Evolutionary conservation across 2,113 vertebrate species (phyloP).

Genomic region (Mohoua ochrocephala): DNA sequence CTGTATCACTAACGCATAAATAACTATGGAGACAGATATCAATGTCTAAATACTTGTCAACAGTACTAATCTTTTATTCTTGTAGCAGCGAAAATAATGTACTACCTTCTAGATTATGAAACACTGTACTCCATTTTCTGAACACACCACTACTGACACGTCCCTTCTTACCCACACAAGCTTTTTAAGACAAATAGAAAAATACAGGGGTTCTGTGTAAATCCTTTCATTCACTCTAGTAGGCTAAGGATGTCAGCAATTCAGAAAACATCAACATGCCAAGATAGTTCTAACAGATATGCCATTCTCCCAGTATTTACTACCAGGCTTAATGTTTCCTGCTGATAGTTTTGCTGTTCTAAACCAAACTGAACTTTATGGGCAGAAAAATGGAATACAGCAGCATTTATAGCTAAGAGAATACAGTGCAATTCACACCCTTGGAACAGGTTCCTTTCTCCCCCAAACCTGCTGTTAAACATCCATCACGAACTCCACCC

Average conservation of each 20-base stretch:
- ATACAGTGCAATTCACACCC: background rate
- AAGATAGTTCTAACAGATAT: background rate
- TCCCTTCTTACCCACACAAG: background rate
- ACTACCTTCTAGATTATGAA: background rate
- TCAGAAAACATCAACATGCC: slow-evolving; percentile 15
- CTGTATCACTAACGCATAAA: background rate
- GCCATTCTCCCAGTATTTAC: slow-evolving; percentile 46
- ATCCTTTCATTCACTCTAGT: background rate
- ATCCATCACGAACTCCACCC: background rate
- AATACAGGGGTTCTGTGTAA: background rate
- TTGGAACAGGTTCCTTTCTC: background rate
- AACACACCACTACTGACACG: background rate
- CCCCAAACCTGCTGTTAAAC: background rate
- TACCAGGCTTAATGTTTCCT: slow-evolving; percentile 26
- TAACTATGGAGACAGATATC: background rate
- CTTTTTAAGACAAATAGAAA: slow-evolving; percentile 14
- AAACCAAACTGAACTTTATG: slow-evolving; percentile 44
- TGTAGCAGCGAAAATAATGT: background rate
- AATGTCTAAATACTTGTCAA: background rate
- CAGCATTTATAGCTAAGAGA: background rate
- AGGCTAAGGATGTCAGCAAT: slow-evolving; percentile 4
- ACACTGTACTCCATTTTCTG: background rate
- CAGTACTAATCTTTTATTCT: background rate
- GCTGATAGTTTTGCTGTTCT: slow-evolving; percentile 18
- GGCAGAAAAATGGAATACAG: slow-evolving; percentile 44